Evolutionary conservation across 2,113 vertebrate genomes (phyloP), one percentile per base, ranked within the genome.

Genomic region (Mungos mungo): DNA sequence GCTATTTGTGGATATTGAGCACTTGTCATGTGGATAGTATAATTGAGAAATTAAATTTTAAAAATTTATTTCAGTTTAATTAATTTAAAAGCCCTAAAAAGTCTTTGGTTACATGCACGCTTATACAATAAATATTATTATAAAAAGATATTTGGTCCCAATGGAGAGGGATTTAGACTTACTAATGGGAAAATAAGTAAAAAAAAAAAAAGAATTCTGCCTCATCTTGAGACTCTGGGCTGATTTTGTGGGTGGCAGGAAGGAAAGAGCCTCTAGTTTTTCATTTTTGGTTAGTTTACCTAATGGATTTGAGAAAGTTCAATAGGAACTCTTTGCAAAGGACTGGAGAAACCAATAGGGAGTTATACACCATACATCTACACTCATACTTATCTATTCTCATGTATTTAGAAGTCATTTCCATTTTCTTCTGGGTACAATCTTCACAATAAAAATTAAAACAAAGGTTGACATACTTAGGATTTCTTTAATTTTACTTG

Each of bases 401-500:
- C 14, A 19, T 14, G 11, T 76, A 6, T 76, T 83, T 57, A 27
- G 41, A 88, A 41, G 6, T 77, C 57, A 85, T 50, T 31, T 88
- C 33, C 47, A 12, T 41, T 94, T 82, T 80, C 45, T 95, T 92
- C 14, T 92, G 23, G 81, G 74, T 57, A 47, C 12, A 92, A 65
- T 69, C 54, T 41, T 84, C 57, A 88, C 5, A 89, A 69, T 63
- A 87, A 77, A 23, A 85, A 72, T 60, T 47, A 96, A 90, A 88
- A 14, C 29, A 76, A 29, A 71, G 12, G 50, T 71, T 84, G 52
- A 69, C 16, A 90, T 7, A 41, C 3, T 35, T 92, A 66, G 86
- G 18, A 65, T 68, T 95, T 83, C 25, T 89, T 88, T 72, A 57
- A 95, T 88, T 95, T 93, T 90, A 68, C 52, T 27, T 80, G 81